Evolutionary conservation across 2,888 invertebrate species (phyloP).

Genomic region (Anticlea derivata): DNA sequence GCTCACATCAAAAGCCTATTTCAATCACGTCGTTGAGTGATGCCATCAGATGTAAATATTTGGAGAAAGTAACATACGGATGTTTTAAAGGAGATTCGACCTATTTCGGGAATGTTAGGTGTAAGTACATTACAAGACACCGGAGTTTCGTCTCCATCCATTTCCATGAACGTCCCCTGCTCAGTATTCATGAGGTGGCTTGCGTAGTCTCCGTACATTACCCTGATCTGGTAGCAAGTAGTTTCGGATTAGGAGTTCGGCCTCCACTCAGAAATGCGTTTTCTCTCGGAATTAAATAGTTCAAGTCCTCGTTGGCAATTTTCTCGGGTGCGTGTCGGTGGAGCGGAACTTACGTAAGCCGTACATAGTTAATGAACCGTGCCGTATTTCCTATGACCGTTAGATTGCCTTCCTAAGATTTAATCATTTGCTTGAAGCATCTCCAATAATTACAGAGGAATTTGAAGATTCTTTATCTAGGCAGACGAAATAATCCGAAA

Average conservation of each 20-base stretch:
- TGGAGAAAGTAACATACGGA: conserved; percentile 3
- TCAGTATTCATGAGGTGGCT: conserved; percentile 75
- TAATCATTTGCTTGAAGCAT: conserved; percentile 10
- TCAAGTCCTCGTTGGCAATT: conserved; percentile 56
- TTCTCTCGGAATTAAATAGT: conserved; percentile 59
- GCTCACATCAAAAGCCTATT: conserved; percentile 10
- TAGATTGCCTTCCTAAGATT: conserved; percentile 29
- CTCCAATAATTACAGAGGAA: too few species aligned
- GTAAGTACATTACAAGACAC: conserved; percentile 13
- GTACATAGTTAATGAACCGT: conserved; percentile 37
- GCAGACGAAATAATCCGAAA: too few species aligned
- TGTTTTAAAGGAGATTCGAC: conserved; percentile 4
- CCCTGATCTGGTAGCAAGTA: conserved; percentile 69
- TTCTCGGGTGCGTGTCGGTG: conserved; percentile 42
- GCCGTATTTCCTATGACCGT: conserved; percentile 32
- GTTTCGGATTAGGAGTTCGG: conserved; percentile 67
- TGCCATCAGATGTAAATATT: conserved; percentile 12
- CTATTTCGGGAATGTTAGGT: conserved; percentile 5
- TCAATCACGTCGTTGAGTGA: conserved; percentile 10
- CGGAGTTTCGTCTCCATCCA: conserved; percentile 32
- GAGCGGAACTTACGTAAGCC: conserved; percentile 41
- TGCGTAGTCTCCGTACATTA: conserved; percentile 60
- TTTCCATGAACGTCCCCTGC: conserved; percentile 37
- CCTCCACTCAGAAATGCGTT: conserved; percentile 57
- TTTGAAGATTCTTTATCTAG: too few species aligned